Conservation (phyloP, 2,888 invertebrate species). For the Hecatera dysodea region DNA sequence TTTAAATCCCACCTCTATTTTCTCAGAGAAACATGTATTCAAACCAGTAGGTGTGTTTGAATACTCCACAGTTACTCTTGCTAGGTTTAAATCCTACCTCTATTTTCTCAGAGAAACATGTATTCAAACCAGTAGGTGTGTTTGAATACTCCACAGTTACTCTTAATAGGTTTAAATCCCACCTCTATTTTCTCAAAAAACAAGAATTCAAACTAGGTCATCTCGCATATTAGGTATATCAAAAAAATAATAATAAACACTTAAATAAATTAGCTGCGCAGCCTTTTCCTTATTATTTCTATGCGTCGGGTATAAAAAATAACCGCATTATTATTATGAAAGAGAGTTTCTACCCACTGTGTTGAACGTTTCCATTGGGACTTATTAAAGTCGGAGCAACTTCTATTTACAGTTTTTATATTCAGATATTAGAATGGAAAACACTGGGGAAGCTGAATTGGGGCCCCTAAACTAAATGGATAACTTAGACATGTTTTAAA, state of each 20-base stretch:
- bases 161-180: background rate
- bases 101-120: too few relatives aligned
- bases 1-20: too few relatives aligned
- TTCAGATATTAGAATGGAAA: constrained; percentile 51
- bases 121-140: background rate
- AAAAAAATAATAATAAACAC: constrained; percentile 18
- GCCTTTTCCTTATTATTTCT: constrained; percentile 1
- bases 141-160: background rate
- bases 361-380: constrained; percentile 50
- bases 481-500: too few relatives aligned
- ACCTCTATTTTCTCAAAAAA: background rate
- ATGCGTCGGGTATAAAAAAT: constrained; percentile 20
- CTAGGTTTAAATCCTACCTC: too few relatives aligned
- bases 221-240: background rate
- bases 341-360: constrained; percentile 7
- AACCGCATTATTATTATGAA: constrained; percentile 18
- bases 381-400: constrained; percentile 43
- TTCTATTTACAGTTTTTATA: constrained; percentile 53
- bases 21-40: too few relatives aligned
- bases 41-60: too few relatives aligned
- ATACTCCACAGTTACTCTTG: too few relatives aligned
- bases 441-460: constrained; percentile 28
- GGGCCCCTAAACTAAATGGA: constrained; percentile 13
- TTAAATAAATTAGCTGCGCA: constrained; percentile 20
- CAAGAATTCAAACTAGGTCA: background rate